Percentiles rank a stretch among this genome's conserved stretches.
phyloP scores from a whole-genome alignment of 2,113 vertebrate species.

The Microcebus jonahi region DNA sequence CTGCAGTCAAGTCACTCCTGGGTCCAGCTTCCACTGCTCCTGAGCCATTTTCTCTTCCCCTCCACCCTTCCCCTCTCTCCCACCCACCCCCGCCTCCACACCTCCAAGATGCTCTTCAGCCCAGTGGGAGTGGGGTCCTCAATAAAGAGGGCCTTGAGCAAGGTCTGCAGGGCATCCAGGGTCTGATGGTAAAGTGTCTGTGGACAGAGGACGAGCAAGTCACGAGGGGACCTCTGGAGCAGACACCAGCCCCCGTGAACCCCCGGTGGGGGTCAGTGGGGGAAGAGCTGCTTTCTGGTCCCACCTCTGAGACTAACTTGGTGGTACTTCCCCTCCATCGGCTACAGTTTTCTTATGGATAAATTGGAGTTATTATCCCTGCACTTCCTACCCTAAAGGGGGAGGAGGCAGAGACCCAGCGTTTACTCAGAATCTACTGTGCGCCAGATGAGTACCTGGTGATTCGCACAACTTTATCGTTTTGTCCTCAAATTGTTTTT shows the following conservation, averaged over 20 bases:
- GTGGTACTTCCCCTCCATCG: background rate
- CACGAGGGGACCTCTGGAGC: background rate
- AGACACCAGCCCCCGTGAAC: background rate
- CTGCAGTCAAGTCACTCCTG: background rate
- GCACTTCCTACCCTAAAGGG: background rate
- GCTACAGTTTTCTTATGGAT: background rate
- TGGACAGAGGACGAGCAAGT: background rate
- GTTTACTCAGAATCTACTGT: background rate
- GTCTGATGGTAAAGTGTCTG: conserved; percentile 72
- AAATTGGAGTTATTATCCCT: background rate
- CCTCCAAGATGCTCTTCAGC: conserved; percentile 76
- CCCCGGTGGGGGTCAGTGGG: background rate
- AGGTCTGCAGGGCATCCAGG: conserved; percentile 67
- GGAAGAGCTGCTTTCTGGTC: background rate
- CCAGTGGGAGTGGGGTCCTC: conserved; percentile 72
- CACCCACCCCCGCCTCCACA: background rate
- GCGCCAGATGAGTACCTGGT: background rate
- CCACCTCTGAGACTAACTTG: background rate
- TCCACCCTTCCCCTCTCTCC: background rate
- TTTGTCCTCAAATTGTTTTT: background rate
- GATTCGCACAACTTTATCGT: background rate
- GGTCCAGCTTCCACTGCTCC: background rate
- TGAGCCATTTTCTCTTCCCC: background rate
- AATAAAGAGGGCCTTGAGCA: conserved; percentile 69
- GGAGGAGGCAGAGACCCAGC: background rate